phyloP scores from a whole-genome alignment of 2,113 vertebrate genomes.

The human (Homo sapiens) region GRCh38 chr3:173506501-173507000 shows the following conservation, averaged over 20 bases:
- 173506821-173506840: background rate
- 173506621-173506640: background rate
- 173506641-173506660: background rate
- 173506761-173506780: background rate
- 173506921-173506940: background rate
- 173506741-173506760: background rate
- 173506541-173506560: background rate
- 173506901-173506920: background rate
- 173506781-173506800: background rate
- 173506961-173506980: background rate
- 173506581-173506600: background rate
- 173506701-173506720: background rate
- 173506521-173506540: background rate
- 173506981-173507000: background rate
- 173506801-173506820: background rate
- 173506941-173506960: background rate
- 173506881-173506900: background rate
- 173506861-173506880: background rate
- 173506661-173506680: constrained; percentile 1
- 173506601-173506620: background rate
- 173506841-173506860: background rate
- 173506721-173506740: constrained; percentile 33
- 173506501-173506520: background rate
- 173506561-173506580: background rate
- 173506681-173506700: background rate